These are phyloP conservation scores for Gisinianus flammeolus DNA, from an alignment of 2,888 invertebrate genomes.

Conservation along the genomic window DNA sequence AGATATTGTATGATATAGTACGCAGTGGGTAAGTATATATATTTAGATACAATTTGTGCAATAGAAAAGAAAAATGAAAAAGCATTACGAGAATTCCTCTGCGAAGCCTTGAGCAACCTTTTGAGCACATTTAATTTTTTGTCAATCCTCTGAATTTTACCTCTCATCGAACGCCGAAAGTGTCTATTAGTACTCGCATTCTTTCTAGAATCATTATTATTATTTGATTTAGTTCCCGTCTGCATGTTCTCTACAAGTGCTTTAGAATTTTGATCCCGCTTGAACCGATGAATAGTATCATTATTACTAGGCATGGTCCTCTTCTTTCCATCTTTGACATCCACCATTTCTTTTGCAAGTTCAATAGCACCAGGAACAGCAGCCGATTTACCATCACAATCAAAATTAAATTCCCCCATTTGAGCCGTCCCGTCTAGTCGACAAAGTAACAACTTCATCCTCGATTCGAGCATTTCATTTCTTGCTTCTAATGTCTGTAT, in stretches of 20 bases:
- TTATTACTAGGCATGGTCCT: neutral
- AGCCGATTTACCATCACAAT: neutral
- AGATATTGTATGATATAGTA: neutral
- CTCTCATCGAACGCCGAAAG: constrained; percentile 1
- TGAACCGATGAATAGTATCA: neutral
- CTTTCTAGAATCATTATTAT: neutral
- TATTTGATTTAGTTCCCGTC: neutral
- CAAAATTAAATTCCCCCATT: neutral
- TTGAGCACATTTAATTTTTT: constrained; percentile 1
- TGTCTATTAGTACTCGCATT: neutral
- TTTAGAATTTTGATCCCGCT: constrained; percentile 3
- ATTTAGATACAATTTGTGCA: neutral
- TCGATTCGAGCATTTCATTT: neutral
- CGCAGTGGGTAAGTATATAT: neutral
- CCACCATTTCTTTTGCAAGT: neutral
- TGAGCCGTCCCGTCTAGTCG: neutral
- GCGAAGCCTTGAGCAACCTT: neutral
- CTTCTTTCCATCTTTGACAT: neutral
- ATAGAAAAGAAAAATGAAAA: neutral
- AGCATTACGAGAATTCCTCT: neutral
- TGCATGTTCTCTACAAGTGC: too few species aligned
- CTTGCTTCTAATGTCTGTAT: neutral
- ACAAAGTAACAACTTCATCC: neutral
- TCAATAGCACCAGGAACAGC: neutral
- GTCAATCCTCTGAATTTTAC: constrained; percentile 23